Conservation (phyloP, 2,888 invertebrate species). For the Cinara cedri region DNA sequence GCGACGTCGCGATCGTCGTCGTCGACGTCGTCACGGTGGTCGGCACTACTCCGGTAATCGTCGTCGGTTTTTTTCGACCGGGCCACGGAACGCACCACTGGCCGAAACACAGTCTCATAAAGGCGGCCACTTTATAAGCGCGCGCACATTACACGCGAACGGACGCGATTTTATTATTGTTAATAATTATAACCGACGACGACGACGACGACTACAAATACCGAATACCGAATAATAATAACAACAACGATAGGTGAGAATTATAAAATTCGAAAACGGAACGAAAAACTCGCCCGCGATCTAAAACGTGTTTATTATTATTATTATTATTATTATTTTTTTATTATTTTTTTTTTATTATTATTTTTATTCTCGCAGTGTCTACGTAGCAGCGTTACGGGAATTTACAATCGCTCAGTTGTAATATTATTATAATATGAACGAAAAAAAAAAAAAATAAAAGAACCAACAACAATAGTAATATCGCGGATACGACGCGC, state of each 20-base stretch:
- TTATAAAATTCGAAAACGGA: too few relatives aligned
- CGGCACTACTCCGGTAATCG: conserved; percentile 10
- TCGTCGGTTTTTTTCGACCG: conserved; percentile 39
- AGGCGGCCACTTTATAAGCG: conserved; percentile 41
- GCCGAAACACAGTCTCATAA: conserved; percentile 56
- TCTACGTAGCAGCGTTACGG: too few relatives aligned
- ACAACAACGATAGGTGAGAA: not conserved
- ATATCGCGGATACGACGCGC: not conserved
- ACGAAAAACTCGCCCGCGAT: too few relatives aligned
- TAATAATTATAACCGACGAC: not conserved
- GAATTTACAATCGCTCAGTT: too few relatives aligned
- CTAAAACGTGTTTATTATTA: not conserved
- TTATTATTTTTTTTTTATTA: too few relatives aligned
- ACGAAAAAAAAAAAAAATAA: too few relatives aligned
- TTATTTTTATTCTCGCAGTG: too few relatives aligned
- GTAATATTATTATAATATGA: too few relatives aligned
- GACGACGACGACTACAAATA: too few relatives aligned
- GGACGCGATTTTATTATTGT: not conserved
- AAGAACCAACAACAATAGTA: not conserved
- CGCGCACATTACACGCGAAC: not conserved
- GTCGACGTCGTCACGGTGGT: not conserved
- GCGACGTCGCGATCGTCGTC: not conserved
- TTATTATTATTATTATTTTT: too few relatives aligned
- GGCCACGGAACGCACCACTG: conserved; percentile 52
- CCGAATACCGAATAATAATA: too few relatives aligned